A percentile compares a stretch with the other conserved stretches of the same genome.
phyloP scores from a whole-genome alignment of 1,140 invertebrate genomes.

The Drosophila tristis region DNA sequence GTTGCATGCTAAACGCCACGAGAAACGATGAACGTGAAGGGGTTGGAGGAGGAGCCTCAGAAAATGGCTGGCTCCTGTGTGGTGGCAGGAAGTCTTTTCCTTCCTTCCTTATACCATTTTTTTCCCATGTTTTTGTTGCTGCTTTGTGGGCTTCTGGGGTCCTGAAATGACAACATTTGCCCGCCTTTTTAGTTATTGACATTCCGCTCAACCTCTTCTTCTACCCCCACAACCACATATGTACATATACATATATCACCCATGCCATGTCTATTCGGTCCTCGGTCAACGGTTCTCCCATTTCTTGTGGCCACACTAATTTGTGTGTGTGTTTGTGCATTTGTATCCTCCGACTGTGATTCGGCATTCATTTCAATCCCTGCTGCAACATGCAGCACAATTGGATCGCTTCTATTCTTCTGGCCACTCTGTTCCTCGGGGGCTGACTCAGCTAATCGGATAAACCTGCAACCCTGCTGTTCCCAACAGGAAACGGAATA shows the following conservation, averaged over 20 bases:
- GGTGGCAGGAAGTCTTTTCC: conserved; percentile 56
- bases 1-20: conserved; percentile 76
- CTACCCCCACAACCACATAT: neutral
- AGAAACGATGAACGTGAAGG: conserved; percentile 43
- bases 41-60: conserved; percentile 14
- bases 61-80: conserved; percentile 5
- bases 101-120: conserved; percentile 34
- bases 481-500: no score
- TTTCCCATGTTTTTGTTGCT: conserved; percentile 6
- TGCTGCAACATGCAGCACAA: conserved; percentile 33
- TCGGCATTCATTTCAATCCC: conserved; percentile 32
- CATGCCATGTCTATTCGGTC: conserved; percentile 17
- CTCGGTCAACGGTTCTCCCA: conserved; percentile 12
- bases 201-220: conserved; percentile 32
- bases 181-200: conserved; percentile 80
- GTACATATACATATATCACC: neutral
- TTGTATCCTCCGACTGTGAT: conserved; percentile 20
- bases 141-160: conserved; percentile 34
- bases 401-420: neutral
- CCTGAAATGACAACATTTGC: conserved; percentile 79
- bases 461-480: neutral
- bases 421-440: no score
- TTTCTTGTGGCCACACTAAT: conserved; percentile 54
- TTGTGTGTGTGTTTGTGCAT: conserved; percentile 4
- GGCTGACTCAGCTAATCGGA: conserved; percentile 27